These are phyloP conservation scores for Cromileptes altivelis DNA, from an alignment of 2,113 vertebrate species.

Conservation along the genomic window DNA sequence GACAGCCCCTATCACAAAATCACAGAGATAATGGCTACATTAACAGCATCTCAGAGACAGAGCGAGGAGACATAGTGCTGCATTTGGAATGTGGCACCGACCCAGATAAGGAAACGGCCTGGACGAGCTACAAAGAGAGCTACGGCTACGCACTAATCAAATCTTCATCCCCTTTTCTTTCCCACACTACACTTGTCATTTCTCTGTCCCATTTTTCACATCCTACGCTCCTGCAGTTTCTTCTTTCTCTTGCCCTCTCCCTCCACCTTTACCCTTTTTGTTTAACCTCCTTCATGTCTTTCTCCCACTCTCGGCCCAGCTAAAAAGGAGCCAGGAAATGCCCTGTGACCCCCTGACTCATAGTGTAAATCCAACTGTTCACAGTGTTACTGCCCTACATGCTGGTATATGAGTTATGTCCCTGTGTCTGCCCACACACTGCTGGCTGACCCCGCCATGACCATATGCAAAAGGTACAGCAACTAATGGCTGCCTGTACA, in stretches of 20 bases:
- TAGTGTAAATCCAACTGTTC: constrained; percentile 34
- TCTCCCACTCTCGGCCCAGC: constrained; percentile 29
- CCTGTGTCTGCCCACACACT: constrained; percentile 24
- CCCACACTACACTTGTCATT: constrained; percentile 43
- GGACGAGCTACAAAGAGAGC: constrained; percentile 57
- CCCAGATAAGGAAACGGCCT: constrained; percentile 57
- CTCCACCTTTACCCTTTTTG: constrained; percentile 15
- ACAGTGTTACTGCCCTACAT: constrained; percentile 7
- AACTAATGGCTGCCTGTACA: constrained; percentile 14
- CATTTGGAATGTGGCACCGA: constrained; percentile 60
- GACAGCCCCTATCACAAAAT: constrained; percentile 66
- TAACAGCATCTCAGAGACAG: constrained; percentile 56
- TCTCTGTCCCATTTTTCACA: constrained; percentile 46
- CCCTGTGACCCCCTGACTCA: constrained; percentile 2
- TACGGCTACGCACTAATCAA: constrained; percentile 52
- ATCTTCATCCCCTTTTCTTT: constrained; percentile 19
- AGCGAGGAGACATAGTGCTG: constrained; percentile 45
- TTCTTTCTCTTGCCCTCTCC: constrained; percentile 12
- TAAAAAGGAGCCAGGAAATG: constrained; percentile 37
- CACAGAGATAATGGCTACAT: constrained; percentile 65
- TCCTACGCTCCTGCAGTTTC: background rate
- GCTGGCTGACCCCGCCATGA: constrained; percentile 52
- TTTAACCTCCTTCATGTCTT: constrained; percentile 15
- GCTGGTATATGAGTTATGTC: constrained; percentile 38
- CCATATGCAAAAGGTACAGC: constrained; percentile 22